Evolutionary conservation across 2,113 vertebrate species (phyloP).

Genomic region (Australoheros scitulus): DNA sequence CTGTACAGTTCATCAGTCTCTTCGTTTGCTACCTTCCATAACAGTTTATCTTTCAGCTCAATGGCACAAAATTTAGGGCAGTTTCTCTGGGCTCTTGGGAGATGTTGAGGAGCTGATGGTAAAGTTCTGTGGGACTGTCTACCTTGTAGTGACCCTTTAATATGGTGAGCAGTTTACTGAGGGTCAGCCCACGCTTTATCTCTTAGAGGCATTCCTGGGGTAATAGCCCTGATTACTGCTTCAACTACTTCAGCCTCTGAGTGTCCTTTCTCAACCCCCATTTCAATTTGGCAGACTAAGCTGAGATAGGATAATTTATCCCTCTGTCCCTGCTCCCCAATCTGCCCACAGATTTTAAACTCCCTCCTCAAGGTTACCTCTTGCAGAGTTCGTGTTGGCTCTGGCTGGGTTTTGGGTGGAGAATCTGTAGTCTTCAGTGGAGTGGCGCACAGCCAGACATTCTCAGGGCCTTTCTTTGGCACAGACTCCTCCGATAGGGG

Average conservation of each 20-base stretch:
- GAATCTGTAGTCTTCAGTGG: background rate
- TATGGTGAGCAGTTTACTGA: background rate
- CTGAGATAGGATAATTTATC: background rate
- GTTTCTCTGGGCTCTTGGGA: background rate
- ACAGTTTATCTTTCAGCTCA: background rate
- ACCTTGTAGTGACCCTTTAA: background rate
- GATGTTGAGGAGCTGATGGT: background rate
- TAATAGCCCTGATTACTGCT: background rate
- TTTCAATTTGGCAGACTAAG: background rate
- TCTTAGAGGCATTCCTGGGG: background rate
- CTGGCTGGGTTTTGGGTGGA: background rate
- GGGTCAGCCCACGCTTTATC: background rate
- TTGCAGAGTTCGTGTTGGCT: background rate
- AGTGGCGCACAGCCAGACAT: background rate
- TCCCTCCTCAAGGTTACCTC: conserved; percentile 19
- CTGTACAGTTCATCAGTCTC: background rate
- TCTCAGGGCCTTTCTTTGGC: background rate
- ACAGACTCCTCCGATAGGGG: background rate
- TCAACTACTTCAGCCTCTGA: background rate
- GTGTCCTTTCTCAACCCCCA: background rate
- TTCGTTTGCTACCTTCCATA: background rate
- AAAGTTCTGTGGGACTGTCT: background rate
- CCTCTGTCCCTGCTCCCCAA: background rate
- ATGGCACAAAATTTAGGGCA: background rate
- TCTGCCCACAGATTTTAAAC: conserved; percentile 7